Base-by-base conservation (phyloP, 2,888 invertebrate genomes). In the Drosophila rellima region DNA sequence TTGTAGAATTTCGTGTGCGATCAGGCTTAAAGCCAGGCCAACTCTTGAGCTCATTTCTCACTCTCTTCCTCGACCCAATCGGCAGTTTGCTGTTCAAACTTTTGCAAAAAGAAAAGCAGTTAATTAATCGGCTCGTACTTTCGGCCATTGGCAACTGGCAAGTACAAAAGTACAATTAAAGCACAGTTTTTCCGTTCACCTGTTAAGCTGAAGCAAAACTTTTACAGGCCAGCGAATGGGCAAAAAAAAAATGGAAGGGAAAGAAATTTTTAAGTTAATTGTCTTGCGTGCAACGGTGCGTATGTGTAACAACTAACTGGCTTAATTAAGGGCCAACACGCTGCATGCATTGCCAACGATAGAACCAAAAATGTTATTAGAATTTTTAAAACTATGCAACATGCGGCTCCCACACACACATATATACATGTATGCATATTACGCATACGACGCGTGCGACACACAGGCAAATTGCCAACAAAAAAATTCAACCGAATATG, bases 111-210 rank as follows among this genome's bases (percentile, higher is more conserved):
- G 6, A 61, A 74, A 68, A 66, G 67, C 65, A 70, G 66, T 80
- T 82, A 83, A 86, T 82, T 82, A 86, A 82, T 86, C 84, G 63
- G 55, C 23, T 33, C 33, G 40, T 55, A 55, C 42, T 62, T 66
- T 63, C 48, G 64, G 48, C 31, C 33, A 60, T 26, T 37, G 61
- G n/a, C 15, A 52, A 48, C 48, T 23, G 52, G 33, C 23, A 51
- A 3, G n/a, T 11, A 52, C 20, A 26, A 48, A 63, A 59, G 39
- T 39, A 39, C 55, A 66, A 56, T 23, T 63, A 52, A 63, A 52
- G 69, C 55, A 29, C 31, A 42, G 42, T 20, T 33, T 61, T 47
- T 44, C 50, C 42, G 11, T 17, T 18, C 44, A n/a, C 50, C 52
- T n/a, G 40, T 33, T 57, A 68, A 51, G 55, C 42, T 35, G 40